Evolutionary conservation across 1,140 invertebrate species (phyloP).

Genomic region (Palaemon carinicauda): DNA sequence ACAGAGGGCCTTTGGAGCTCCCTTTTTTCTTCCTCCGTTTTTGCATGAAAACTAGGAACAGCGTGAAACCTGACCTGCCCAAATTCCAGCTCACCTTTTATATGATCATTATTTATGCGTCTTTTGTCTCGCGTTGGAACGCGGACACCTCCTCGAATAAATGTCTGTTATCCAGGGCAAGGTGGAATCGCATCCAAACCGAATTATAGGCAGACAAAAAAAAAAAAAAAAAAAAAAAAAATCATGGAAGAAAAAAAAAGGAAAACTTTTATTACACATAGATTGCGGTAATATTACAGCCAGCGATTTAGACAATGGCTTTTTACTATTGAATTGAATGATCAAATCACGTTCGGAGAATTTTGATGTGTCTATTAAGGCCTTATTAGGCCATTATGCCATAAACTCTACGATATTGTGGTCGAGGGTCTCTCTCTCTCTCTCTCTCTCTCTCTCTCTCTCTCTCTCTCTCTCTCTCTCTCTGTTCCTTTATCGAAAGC

Average conservation of each 20-base stretch:
- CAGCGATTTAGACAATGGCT: not conserved
- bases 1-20: too few species aligned
- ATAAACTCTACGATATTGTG: not conserved
- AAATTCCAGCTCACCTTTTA: too few species aligned
- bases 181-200: not conserved
- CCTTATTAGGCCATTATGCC: not conserved
- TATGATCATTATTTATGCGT: too few species aligned
- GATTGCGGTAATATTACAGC: slow-evolving; percentile 1
- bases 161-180: too few species aligned
- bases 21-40: too few species aligned
- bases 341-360: slow-evolving; percentile 4
- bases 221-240: not conserved
- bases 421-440: not conserved
- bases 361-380: not conserved
- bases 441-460: not conserved
- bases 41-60: too few species aligned
- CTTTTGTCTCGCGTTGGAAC: too few species aligned
- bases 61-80: too few species aligned
- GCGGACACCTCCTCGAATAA: too few species aligned
- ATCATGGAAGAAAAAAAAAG: too few species aligned
- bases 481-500: not conserved
- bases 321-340: not conserved
- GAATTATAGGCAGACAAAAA: not conserved
- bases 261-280: not conserved
- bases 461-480: not conserved